Evolutionary conservation across 2,888 invertebrate genomes (phyloP), one percentile per base, ranked within the genome.

Genomic region (Gasteruption jaculator): DNA sequence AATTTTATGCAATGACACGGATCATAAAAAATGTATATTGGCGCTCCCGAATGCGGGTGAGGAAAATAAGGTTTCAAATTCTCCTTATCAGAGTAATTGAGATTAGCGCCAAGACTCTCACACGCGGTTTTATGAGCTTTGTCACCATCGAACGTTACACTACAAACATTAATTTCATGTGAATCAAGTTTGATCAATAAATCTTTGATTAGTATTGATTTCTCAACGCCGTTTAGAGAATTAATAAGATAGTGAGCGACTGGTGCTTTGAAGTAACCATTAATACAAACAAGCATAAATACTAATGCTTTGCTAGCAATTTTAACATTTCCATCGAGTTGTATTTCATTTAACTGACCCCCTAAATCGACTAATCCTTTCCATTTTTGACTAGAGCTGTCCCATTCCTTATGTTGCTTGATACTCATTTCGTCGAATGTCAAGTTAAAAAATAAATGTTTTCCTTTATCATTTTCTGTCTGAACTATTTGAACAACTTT

Each of bases 301-400:
- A 37, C 37, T 37, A 37, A 15, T 14, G 37, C 26, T 27, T 27
- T 37, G 15, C 2, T 37, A 14, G 27, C 37, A n/a, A 26, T 12
- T 15, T 16, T 10, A 6, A 10, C n/a, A 14, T 31, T 33, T 6
- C 38, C 38, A 18, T 19, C 11, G 10, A 15, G 3, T 4, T 24
- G 20, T 4, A 26, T 11, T 26, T 27, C 31, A 20, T 33, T 21
- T 11, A 37, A 27, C 12, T 37, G 37, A 2, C 37, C 37, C 3
- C 37, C 27, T 18, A 25, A 26, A 27, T 37, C 37, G 20, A 37
- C 37, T n/a, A 37, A 6, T 10, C 37, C 37, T n/a, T 37, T 37
- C 37, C 37, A 37, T 18, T 24, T 12, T 5, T 37, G 19, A 16
- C 26, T 10, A 25, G 7, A 8, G 7, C 10, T 22, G 10, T 22